These are phyloP conservation scores for Drosophila neoperkinsi DNA, from an alignment of 2,888 invertebrate genomes.

Conservation along the genomic window DNA sequence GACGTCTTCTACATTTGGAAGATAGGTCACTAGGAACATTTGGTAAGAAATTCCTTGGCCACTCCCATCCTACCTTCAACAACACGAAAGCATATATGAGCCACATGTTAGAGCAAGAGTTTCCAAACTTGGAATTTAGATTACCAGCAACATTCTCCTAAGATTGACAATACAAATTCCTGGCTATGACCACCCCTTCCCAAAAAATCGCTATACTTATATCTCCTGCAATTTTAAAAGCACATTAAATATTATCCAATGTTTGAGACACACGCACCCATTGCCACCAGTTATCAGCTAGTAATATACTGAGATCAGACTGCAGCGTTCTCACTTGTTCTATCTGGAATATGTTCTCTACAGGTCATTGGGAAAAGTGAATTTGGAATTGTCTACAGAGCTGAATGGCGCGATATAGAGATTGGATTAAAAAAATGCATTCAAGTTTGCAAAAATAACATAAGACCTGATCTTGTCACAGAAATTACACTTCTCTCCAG, in stretches of 20 bases:
- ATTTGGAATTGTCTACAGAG: conserved; percentile 2
- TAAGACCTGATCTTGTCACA: too few species aligned
- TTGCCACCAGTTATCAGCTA: not conserved
- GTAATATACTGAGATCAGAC: not conserved
- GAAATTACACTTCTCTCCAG: not conserved
- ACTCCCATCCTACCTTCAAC: not conserved
- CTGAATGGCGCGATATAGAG: not conserved
- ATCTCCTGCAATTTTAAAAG: not conserved
- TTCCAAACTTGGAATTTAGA: not conserved
- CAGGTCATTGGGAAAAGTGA: not conserved
- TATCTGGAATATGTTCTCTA: not conserved
- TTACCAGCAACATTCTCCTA: not conserved
- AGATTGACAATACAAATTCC: not conserved
- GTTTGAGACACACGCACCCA: not conserved
- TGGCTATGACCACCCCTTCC: not conserved
- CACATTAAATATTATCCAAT: not conserved
- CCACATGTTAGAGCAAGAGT: not conserved
- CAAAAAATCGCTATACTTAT: not conserved
- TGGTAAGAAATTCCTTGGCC: not conserved
- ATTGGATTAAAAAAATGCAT: not conserved
- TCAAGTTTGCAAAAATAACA: not conserved
- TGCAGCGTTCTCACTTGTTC: not conserved
- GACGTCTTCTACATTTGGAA: not conserved
- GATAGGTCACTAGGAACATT: not conserved
- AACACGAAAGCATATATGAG: too few species aligned